Evolutionary conservation across 2,797 vertebrate species (phyloP).

Genomic region (Capromys pilorides): DNA sequence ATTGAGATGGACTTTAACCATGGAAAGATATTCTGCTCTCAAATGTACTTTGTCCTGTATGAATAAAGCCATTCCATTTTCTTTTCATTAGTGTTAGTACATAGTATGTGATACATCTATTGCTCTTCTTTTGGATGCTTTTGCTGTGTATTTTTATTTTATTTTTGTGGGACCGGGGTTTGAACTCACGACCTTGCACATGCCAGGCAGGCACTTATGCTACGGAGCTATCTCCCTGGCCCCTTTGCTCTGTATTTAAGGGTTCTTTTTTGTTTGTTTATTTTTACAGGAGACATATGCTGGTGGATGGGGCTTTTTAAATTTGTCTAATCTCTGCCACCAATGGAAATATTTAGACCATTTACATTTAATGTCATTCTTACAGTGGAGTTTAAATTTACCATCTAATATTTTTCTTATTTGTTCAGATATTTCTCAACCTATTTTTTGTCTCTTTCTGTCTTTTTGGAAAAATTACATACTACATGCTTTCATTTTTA

Average conservation of each 20-base stretch:
- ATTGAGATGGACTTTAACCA: not conserved
- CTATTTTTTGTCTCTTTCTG: not conserved
- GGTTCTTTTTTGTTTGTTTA: not conserved
- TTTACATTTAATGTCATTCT: not conserved
- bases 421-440: not conserved
- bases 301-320: not conserved
- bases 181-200: too few relatives aligned
- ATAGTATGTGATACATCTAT: not conserved
- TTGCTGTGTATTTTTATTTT: not conserved
- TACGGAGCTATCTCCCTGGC: too few relatives aligned
- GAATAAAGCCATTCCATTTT: not conserved
- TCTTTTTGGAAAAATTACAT: not conserved
- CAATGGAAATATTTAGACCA: not conserved
- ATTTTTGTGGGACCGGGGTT: not conserved
- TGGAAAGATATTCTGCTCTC: not conserved
- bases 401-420: not conserved
- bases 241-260: too few relatives aligned
- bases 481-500: not conserved
- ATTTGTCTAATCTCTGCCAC: not conserved
- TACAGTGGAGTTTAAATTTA: not conserved
- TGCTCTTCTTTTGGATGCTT: not conserved
- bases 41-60: not conserved
- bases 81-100: not conserved
- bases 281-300: not conserved
- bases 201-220: too few relatives aligned